Conservation (phyloP, 2,113 vertebrate species). For the Baryphthengus martii region DNA sequence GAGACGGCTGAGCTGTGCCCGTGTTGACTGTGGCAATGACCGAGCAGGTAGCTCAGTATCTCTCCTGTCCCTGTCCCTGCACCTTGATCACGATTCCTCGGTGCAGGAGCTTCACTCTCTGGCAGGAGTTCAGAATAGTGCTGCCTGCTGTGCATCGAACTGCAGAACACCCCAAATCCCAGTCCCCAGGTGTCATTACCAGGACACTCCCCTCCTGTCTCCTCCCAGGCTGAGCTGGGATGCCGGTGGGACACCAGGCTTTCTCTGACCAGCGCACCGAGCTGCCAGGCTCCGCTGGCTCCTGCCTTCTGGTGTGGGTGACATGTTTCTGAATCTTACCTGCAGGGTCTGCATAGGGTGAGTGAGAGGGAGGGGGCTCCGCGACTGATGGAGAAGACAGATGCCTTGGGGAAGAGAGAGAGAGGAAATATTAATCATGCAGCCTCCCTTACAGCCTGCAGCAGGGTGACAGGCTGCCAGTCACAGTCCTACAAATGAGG, state of each 20-base stretch:
- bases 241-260: accelerated
- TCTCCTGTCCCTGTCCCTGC: accelerated
- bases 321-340: conserved; percentile 36
- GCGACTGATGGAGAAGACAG: conserved; percentile 56
- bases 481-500: conserved; percentile 58
- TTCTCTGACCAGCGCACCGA: accelerated
- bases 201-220: not conserved
- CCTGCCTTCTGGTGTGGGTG: not conserved
- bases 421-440: conserved; percentile 47
- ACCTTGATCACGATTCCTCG: accelerated
- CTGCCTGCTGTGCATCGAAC: accelerated
- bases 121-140: accelerated
- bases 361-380: not conserved
- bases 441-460: conserved; percentile 17
- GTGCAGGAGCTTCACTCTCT: not conserved
- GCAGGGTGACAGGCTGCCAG: conserved; percentile 67
- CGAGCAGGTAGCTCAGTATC: accelerated
- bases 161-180: accelerated
- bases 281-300: not conserved
- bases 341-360: conserved; percentile 6
- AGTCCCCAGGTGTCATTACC: accelerated
- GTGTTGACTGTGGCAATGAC: not conserved
- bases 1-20: not conserved
- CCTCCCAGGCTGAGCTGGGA: not conserved
- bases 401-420: conserved; percentile 54